A percentile compares a stretch with the other conserved stretches of the same genome.
These are phyloP conservation scores for Drosophila cracens DNA, from an alignment of 2,888 invertebrate species.

Conservation along the genomic window DNA sequence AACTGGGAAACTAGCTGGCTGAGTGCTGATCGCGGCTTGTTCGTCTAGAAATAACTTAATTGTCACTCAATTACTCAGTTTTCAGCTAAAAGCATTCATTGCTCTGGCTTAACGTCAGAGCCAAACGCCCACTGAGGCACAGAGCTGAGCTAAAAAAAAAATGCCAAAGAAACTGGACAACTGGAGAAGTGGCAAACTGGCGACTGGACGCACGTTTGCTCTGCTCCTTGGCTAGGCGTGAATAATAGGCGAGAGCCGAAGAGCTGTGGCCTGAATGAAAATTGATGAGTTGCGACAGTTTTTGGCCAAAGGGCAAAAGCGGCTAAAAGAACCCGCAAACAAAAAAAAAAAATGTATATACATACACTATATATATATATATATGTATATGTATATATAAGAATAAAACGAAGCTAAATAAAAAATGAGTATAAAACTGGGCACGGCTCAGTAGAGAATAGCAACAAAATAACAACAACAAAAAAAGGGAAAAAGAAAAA, in stretches of 20 bases:
- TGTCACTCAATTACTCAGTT: constrained; percentile 84
- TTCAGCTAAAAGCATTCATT: constrained; percentile 82
- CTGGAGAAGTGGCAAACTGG: constrained; percentile 3
- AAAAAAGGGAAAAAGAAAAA: constrained; percentile 30
- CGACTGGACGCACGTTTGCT: constrained; percentile 42
- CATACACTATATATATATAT: background rate
- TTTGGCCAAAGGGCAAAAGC: constrained; percentile 79
- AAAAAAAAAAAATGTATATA: background rate
- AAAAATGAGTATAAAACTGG: constrained; percentile 30
- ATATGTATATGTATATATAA: constrained; percentile 8
- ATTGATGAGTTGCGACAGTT: constrained; percentile 82
- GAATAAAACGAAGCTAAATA: constrained; percentile 3
- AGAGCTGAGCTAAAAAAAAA: background rate
- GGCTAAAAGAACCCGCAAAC: constrained; percentile 50
- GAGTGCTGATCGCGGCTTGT: constrained; percentile 67
- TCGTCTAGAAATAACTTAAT: constrained; percentile 83
- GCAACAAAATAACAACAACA: constrained; percentile 1
- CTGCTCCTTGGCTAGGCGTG: constrained; percentile 61
- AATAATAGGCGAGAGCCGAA: constrained; percentile 67
- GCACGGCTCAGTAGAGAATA: constrained; percentile 36
- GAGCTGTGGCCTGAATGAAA: constrained; percentile 67
- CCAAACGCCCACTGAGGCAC: constrained; percentile 32
- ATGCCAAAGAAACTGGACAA: constrained; percentile 1
- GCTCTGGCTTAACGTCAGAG: constrained; percentile 70
- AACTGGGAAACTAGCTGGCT: constrained; percentile 31